Conservation (phyloP, 2,888 invertebrate genomes). For the Coelopa pilipes region DNA sequence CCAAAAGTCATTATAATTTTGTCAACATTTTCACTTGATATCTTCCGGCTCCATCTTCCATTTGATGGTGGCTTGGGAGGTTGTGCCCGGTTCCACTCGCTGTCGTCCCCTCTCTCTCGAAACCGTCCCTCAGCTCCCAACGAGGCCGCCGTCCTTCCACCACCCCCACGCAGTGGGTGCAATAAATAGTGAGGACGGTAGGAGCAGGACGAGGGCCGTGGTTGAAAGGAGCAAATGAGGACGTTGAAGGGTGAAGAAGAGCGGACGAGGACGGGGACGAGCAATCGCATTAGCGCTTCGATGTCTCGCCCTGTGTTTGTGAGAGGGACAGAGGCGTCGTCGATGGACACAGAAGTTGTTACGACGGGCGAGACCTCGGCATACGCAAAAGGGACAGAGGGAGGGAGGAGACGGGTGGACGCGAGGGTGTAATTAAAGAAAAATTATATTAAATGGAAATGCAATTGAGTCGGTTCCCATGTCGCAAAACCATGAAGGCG, state of each 20-base stretch:
- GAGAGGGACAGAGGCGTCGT: no score
- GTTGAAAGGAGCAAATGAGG: no score
- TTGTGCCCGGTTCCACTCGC: background rate
- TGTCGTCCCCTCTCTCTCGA: background rate
- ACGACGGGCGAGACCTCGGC: background rate
- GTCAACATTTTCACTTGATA: slow-evolving; percentile 28
- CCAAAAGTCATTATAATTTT: slow-evolving; percentile 33
- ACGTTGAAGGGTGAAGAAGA: no score
- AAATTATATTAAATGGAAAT: background rate
- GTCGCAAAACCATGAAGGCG: no score
- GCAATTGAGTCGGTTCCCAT: no score
- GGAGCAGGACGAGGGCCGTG: no score
- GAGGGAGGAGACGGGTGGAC: no score
- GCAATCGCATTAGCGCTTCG: no score
- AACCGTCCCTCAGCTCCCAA: background rate
- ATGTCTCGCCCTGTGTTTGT: no score
- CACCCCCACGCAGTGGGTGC: no score
- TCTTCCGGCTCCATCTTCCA: background rate
- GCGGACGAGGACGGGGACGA: background rate
- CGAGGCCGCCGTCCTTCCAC: background rate
- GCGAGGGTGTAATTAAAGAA: slow-evolving; percentile 6
- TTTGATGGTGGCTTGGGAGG: background rate
- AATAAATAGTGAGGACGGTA: background rate
- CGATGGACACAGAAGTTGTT: background rate
- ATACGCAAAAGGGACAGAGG: background rate